Base-by-base conservation (phyloP, 2,888 invertebrate species). In the Odontocerum albicorne region DNA sequence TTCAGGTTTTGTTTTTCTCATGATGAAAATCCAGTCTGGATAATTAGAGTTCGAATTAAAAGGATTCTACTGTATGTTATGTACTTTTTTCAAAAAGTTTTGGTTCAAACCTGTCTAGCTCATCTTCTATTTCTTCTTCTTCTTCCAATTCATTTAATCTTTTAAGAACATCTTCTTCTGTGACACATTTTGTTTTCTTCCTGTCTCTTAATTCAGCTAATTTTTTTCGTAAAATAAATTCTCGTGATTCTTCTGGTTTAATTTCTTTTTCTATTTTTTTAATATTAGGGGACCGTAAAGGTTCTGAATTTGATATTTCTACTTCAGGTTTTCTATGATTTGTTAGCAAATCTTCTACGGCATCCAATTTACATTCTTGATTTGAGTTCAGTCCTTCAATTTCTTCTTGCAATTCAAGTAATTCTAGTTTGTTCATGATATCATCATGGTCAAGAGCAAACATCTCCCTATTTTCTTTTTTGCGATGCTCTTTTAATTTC, bases 381-480 rank as follows among this genome's bases (percentile, higher is more conserved):
- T 47, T 47, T n/a, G 36, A 43, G 57, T 70, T 69, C 2, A 51
- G 67, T 40, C 78, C 74, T 64, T 78, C 73, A 60, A 84, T 68
- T 65, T 83, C 81, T 67, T 86, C 85, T 66, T 82, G 74, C 21
- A 82, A 66, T 66, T 86, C 85, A 51, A 86, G 69, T 64, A 83
- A 81, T 65, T 87, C 86, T 49, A 87, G 69, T 63, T 73, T 71
- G 12, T 68, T 66, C 66, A 76, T 77, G 21, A 81, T 61, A 62
- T 77, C 74, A 57, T 74, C 70, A 55, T 73, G 71, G 1, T 71
- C 67, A 33, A 63, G 55, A 31, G 68, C 64, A 12, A 65, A 62
- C 15, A 58, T 62, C 46, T 72, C 67, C 55, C 68, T 64, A 57
- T 68, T 68, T 57, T 67, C 70, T 50, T 72, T 72, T 64, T 79